A percentile compares a stretch with the other conserved stretches of the same genome.
phyloP scores from a whole-genome alignment of 1,140 invertebrate species.

The Lucilia cuprina region DNA sequence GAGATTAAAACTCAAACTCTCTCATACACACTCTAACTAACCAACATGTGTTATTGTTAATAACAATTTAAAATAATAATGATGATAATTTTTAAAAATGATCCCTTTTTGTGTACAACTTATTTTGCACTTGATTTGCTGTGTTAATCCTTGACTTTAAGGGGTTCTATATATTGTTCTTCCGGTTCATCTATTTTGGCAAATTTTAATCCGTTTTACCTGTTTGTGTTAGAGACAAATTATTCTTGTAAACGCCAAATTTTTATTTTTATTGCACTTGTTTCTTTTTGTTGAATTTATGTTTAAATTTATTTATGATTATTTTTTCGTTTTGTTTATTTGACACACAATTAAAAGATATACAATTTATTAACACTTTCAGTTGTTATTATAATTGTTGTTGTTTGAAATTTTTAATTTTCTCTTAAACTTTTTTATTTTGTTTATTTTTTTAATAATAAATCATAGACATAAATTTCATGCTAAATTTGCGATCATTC shows the following conservation, averaged over 20 bases:
- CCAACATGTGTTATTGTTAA: background rate
- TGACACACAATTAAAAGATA: no score
- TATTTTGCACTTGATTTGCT: background rate
- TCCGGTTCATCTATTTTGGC: background rate
- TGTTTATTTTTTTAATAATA: background rate
- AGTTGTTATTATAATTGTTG: background rate
- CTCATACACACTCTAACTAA: background rate
- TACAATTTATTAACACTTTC: background rate
- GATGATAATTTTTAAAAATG: slow-evolving; percentile 21
- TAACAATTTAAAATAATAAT: background rate
- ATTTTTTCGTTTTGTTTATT: no score
- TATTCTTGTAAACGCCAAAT: background rate
- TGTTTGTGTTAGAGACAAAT: background rate
- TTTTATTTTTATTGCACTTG: background rate
- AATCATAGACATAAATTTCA: slow-evolving; percentile 42
- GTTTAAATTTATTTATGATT: background rate
- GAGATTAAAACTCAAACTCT: background rate
- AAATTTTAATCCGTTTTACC: slow-evolving; percentile 9
- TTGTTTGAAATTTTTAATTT: background rate
- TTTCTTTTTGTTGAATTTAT: background rate
- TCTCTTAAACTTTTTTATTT: background rate
- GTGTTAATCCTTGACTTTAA: slow-evolving; percentile 26
- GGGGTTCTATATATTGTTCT: background rate
- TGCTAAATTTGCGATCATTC: slow-evolving; percentile 48
- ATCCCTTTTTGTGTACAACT: background rate